phyloP scores from a whole-genome alignment of 2,888 invertebrate species.

The Agriopis aurantiaria region DNA sequence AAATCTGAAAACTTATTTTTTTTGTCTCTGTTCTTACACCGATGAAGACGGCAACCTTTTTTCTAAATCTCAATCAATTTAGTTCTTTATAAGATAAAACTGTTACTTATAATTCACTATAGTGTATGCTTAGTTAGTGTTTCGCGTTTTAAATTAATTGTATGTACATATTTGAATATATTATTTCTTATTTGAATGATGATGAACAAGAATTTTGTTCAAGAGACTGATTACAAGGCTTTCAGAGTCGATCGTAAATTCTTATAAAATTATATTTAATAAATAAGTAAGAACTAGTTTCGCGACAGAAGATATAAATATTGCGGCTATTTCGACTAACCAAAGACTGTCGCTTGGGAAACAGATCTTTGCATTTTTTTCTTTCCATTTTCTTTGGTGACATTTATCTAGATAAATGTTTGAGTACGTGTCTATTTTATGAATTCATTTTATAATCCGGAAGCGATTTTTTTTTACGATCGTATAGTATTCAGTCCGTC shows the following conservation, averaged over 20 bases:
- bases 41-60: conserved; percentile 11
- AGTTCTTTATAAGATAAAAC: conserved; percentile 21
- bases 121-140: conserved; percentile 32
- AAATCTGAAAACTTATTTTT: conserved; percentile 35
- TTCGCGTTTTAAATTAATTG: conserved; percentile 47
- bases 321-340: conserved; percentile 54
- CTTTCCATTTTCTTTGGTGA: conserved; percentile 12
- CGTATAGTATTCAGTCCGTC: not conserved
- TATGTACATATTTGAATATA: conserved; percentile 52
- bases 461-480: not conserved
- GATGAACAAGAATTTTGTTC: conserved; percentile 61
- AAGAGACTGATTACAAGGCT: conserved; percentile 69
- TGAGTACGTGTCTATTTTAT: not conserved
- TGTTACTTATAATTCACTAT: conserved; percentile 29
- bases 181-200: conserved; percentile 62
- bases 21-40: conserved; percentile 18
- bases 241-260: conserved; percentile 55
- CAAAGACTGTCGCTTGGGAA: conserved; percentile 63
- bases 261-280: conserved; percentile 44
- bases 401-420: conserved; percentile 17
- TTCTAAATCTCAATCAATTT: conserved; percentile 43
- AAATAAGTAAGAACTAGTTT: conserved; percentile 45
- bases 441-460: conserved; percentile 1
- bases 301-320: conserved; percentile 30
- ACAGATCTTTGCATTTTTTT: conserved; percentile 41